These are phyloP conservation scores for Metellina segmentata DNA, from an alignment of 2,888 invertebrate species.

Conservation along the genomic window DNA sequence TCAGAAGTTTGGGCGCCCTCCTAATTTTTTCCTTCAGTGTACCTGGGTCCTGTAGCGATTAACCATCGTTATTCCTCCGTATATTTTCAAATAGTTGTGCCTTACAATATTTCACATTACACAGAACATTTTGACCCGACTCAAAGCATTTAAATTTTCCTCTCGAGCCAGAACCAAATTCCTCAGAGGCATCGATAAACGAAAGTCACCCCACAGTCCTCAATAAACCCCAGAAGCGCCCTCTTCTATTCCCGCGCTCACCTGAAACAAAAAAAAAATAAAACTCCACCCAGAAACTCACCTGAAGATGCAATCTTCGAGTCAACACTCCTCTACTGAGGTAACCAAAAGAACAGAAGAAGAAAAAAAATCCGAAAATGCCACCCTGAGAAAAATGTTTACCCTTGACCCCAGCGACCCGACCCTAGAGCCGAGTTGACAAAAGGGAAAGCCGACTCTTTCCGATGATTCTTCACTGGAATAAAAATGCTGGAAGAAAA, in stretches of 20 bases:
- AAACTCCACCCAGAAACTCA: constrained; percentile 38
- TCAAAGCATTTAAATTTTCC: too few species aligned
- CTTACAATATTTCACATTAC: too few species aligned
- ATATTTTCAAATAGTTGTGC: too few species aligned
- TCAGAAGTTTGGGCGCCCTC: too few species aligned
- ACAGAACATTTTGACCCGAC: too few species aligned
- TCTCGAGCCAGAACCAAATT: too few species aligned
- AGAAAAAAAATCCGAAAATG: constrained; percentile 5
- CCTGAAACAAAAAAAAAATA: constrained; percentile 7
- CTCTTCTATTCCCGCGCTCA: neutral
- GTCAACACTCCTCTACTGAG: constrained; percentile 43
- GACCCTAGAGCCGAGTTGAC: constrained; percentile 28
- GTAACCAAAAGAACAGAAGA: too few species aligned
- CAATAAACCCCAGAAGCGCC: neutral
- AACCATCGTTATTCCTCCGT: too few species aligned
- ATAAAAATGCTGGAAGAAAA: constrained; percentile 12
- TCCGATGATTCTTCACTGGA: constrained; percentile 3
- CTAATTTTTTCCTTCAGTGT: too few species aligned
- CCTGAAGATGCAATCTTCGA: constrained; percentile 55
- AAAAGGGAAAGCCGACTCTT: constrained; percentile 34
- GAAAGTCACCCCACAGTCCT: neutral
- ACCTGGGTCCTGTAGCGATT: too few species aligned
- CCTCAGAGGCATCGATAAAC: neutral
- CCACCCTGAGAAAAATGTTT: constrained; percentile 31
- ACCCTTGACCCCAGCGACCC: constrained; percentile 56